Base-by-base conservation (phyloP, 2,113 vertebrate species). In the Clinocottus analis region DNA sequence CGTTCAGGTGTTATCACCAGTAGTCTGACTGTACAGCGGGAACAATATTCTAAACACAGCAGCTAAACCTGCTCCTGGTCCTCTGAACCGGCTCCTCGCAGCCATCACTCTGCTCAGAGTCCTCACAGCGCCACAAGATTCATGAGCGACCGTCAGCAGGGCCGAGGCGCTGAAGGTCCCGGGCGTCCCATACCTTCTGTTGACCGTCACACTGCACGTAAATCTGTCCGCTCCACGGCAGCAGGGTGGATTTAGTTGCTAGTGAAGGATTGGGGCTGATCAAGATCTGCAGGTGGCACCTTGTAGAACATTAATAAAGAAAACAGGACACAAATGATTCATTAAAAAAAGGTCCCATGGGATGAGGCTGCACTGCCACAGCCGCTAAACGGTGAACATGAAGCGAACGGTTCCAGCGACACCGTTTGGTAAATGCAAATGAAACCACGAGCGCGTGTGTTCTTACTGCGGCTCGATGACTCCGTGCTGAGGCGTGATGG, bases 171-270 rank as follows among this genome's bases (percentile, higher is more conserved):
- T 61, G 4, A 5, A 35, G 60, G 25, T 65, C 16, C 0, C 0
- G 2, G 19, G 51, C 47, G 14, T 61, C 61, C 1, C 14, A 12
- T 95, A 99, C 98, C 96, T 98, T 98, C 85, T 96, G 96, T 72
- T 94, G 94, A 58, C 90, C 79, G 59, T 96, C 96, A 94, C 96
- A 96, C 84, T 94, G 95, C 55, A 99, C 76, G 75, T 96, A 98
- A 63, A 99, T 93, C 64, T 97, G 93, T 35, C 98, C 98, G 78
- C 92, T 97, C 98, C 98, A 99, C 7, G 97, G 98, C 80, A 98
- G 90, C 90, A 96, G 39, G 10, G 93, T 90, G 39, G 93, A 85
- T 55, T 95, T 98, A 80, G 89, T 93, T 39, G 96, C 95, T 70
- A 98, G 83, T 3, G 96, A 97, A 0, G 96, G 96, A 91, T 97